Evolutionary conservation across 2,113 vertebrate species (phyloP).

Genomic region (Ahaetulla prasina): DNA sequence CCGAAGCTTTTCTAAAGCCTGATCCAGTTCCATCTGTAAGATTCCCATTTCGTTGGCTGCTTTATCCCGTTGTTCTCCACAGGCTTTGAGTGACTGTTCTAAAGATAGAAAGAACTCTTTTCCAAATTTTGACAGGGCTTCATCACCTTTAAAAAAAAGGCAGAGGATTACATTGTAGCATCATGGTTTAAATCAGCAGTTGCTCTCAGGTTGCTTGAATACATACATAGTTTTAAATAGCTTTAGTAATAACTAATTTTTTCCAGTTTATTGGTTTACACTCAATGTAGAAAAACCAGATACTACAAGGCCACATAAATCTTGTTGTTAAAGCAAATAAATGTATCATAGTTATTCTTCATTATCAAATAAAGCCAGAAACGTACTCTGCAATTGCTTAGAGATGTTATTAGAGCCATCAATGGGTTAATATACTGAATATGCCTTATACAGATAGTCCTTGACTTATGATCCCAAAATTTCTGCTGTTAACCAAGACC

Average conservation of each 20-base stretch:
- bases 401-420: not conserved
- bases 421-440: not conserved
- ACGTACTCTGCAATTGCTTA: not conserved
- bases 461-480: not conserved
- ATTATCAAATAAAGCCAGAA: not conserved
- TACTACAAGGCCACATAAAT: not conserved
- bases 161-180: constrained; percentile 24
- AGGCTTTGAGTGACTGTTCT: constrained; percentile 51
- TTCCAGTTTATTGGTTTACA: not conserved
- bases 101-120: constrained; percentile 55
- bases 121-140: constrained; percentile 49
- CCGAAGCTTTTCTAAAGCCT: constrained; percentile 37
- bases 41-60: constrained; percentile 41
- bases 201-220: not conserved
- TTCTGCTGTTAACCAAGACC: not conserved
- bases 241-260: not conserved
- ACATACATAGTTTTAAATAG: not conserved
- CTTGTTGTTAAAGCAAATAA: not conserved
- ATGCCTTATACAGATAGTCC: not conserved
- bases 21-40: constrained; percentile 44
- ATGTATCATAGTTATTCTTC: not conserved
- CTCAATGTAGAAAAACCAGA: not conserved
- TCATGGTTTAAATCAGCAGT: constrained; percentile 26
- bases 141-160: constrained; percentile 48
- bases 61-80: constrained; percentile 50